Base-by-base conservation (phyloP, 2,888 invertebrate species). In the Chymomyza caudatula region DNA sequence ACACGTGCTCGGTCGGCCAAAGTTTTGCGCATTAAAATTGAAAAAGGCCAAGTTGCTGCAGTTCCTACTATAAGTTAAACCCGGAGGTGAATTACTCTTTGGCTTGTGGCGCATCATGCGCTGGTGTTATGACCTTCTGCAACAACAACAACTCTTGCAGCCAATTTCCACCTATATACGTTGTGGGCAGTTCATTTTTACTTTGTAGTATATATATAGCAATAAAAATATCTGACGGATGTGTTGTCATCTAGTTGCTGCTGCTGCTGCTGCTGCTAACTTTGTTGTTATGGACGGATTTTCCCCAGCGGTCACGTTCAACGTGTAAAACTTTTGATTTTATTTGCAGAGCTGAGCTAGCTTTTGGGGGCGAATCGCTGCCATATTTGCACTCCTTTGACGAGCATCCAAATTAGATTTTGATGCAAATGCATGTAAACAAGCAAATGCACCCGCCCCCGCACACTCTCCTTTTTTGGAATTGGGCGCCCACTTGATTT, bases 341-440 rank as follows among this genome's bases (percentile, higher is more conserved):
- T 37, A 37, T 37, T 37, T 37, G 29, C 29, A 37, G 29, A 8
- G 29, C 29, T 37, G 29, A 8, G 29, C 29, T 37, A 11, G 29
- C 11, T 37, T 8, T 2, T 37, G 29, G 29, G 1, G 11, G 0
- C 2, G 29, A 37, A 11, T 4, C 11, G 47, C 4, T 19, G 47
- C 47, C 19, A 17, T 47, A 47, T 47, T 47, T 47, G 47, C 47
- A 47, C 17, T 47, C 5, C 47, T 47, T 47, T 47, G 47, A 47
- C 47, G 47, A 47, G 47, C 15, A 17, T 47, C 19, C 19, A 47
- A 47, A 47, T 47, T 47, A 47, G 47, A 15, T 47, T 47, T 47
- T 47, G 15, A 47, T 47, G 47, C 47, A 47, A 47, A 47, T 47
- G 47, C 47, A 47, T 47, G 47, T 47, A 47, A 47, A 47, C 15